A percentile compares a stretch with the other conserved stretches of the same genome.
These are phyloP conservation scores for Cottoperca gobio DNA, from an alignment of 2,797 vertebrate species.

Conservation along the genomic window DNA sequence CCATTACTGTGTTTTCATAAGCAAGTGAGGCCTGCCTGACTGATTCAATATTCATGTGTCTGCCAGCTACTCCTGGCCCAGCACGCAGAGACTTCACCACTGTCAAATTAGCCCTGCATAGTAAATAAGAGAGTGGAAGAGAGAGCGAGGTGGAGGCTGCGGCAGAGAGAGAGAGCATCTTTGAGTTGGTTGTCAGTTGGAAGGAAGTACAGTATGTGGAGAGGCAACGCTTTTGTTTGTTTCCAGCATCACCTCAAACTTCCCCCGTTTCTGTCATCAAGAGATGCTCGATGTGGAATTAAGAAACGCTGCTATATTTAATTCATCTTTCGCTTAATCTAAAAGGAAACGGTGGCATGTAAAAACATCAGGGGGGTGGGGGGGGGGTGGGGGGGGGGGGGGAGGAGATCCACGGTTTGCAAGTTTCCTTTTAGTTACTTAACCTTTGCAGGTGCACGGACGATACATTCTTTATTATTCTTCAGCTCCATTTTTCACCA, in stretches of 20 bases:
- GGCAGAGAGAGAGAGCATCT: conserved; percentile 65
- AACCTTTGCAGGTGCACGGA: conserved; percentile 30
- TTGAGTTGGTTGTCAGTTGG: conserved; percentile 80
- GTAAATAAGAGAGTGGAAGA: conserved; percentile 83
- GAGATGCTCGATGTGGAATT: conserved; percentile 44
- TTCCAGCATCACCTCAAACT: conserved; percentile 63
- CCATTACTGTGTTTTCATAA: conserved; percentile 92
- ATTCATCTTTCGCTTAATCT: conserved; percentile 42
- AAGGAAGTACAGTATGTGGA: conserved; percentile 78
- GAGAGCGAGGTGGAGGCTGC: conserved; percentile 57
- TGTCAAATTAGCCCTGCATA: conserved; percentile 90
- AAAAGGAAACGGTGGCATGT: conserved; percentile 36
- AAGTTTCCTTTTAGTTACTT: conserved; percentile 48
- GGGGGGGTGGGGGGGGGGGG: too few relatives aligned
- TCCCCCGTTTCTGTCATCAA: conserved; percentile 36
- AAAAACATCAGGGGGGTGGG: too few relatives aligned
- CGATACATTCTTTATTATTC: conserved; percentile 26
- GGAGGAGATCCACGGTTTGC: conserved; percentile 21
- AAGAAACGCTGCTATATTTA: conserved; percentile 25
- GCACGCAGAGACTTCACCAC: conserved; percentile 84
- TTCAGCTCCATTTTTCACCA: conserved; percentile 13
- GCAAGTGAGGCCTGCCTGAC: conserved; percentile 90
- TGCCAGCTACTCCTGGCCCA: conserved; percentile 89
- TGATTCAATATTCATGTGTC: conserved; percentile 93
- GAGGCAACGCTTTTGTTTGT: conserved; percentile 80